Base-by-base conservation (phyloP, 2,113 vertebrate species). In the Oostethus manadensis region DNA sequence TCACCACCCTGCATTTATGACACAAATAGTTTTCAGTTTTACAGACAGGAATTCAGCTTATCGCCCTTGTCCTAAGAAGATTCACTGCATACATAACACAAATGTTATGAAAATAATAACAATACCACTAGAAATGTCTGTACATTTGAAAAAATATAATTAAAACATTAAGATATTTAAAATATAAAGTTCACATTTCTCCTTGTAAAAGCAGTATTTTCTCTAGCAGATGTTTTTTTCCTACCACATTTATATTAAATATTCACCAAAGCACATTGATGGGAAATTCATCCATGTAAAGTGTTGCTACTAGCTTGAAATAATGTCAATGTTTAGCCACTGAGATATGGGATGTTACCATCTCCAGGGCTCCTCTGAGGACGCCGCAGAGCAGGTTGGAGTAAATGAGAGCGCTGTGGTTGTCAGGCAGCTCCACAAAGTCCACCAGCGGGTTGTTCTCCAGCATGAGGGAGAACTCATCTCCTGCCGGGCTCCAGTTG, bases 381-480 rank as follows among this genome's bases (percentile, higher is more conserved):
- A 95, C 93, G 1, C 97, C 97, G 50, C 96, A 98, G 54, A 99
- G 75, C 53, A 99, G 87, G 85, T 92, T 98, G 80, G 97, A 99
- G 84, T 99, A 99, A 84, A 98, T 90, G 42, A 99, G 93, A 5
- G 90, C 86, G 6, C 90, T 97, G 88, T 99, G 97, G 85, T 93
- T 97, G 79, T 99, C 96, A 0, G 97, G 97, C 62, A 99, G 91
- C 85, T 99, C 97, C 67, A 99, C 97, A 51, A 99, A 98, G 86
- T 99, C 97, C 61, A 97, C 97, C 83, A 99, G 78, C 0, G 97
- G 97, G 84, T 99, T 99, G 73, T 91, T 98, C 85, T 99, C 97
- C 60, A 99, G 80, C 74, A 98, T 97, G 66, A 99, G 92, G 55
- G 97, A 99, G 89, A 99, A 99, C 69, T 99, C 97, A 0, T 99